phyloP scores from a whole-genome alignment of 2,797 vertebrate genomes.

The Sebastes nivosus region DNA sequence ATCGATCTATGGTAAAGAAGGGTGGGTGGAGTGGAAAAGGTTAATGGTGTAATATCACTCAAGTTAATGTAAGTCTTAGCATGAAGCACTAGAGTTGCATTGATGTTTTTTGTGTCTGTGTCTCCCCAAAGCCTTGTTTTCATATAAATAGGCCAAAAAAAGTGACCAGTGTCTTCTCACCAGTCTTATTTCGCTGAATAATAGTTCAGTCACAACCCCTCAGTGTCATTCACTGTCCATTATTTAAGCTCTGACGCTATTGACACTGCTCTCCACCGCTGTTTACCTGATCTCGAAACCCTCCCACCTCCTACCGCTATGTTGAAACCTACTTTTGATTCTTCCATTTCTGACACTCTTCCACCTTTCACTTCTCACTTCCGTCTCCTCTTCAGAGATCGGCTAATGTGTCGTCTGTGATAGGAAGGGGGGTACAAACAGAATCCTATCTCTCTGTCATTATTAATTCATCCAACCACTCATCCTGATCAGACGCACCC shows the following conservation, averaged over 20 bases:
- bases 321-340: neutral
- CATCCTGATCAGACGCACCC: neutral
- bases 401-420: neutral
- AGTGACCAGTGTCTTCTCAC: neutral
- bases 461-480: conserved; percentile 12
- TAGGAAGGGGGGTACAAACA: neutral
- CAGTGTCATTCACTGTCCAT: neutral
- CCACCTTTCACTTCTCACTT: neutral
- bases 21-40: too few species aligned
- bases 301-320: neutral
- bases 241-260: neutral
- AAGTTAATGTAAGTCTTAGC: neutral
- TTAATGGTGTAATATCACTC: neutral
- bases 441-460: neutral
- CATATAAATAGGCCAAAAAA: neutral
- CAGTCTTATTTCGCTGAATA: too few species aligned
- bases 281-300: neutral
- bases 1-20: too few species aligned
- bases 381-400: neutral
- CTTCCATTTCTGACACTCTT: neutral
- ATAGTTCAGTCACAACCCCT: neutral
- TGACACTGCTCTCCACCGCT: neutral
- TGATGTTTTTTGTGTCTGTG: neutral
- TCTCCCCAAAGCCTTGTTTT: neutral
- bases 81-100: neutral